phyloP scores from a whole-genome alignment of 2,113 vertebrate genomes.

The Sitta europaea region DNA sequence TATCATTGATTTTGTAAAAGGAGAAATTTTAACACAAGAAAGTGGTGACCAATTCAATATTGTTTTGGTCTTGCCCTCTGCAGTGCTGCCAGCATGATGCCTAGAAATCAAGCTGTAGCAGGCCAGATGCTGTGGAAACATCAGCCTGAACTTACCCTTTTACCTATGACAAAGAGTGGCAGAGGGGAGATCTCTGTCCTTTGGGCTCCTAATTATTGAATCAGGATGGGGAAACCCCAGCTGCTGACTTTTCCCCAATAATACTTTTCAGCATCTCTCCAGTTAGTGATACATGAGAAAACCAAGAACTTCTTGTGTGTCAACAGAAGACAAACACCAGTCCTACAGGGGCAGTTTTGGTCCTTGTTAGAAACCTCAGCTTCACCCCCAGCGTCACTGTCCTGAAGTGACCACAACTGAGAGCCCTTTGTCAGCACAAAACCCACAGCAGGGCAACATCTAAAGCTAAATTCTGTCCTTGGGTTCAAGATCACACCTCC shows the following conservation, averaged over 20 bases:
- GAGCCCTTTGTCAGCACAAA: background rate
- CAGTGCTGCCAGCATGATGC: background rate
- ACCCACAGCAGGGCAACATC: background rate
- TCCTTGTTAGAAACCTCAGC: background rate
- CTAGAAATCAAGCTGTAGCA: background rate
- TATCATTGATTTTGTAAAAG: background rate
- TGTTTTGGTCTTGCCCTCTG: background rate
- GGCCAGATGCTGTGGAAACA: background rate
- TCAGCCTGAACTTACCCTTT: background rate
- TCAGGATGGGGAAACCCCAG: fast-evolving
- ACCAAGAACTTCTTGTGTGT: background rate
- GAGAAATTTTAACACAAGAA: background rate
- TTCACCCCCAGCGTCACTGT: background rate
- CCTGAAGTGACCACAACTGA: background rate
- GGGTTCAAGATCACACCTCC: background rate
- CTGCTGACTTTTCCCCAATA: background rate
- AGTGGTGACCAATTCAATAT: background rate
- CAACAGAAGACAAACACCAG: background rate
- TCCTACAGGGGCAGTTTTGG: background rate
- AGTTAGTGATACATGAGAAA: background rate
- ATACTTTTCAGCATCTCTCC: background rate
- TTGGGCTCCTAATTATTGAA: background rate
- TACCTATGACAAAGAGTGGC: background rate
- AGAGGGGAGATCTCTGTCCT: background rate
- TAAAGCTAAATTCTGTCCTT: background rate